Evolutionary conservation across 1,140 invertebrate genomes (phyloP).

Genomic region (Apis florea): DNA sequence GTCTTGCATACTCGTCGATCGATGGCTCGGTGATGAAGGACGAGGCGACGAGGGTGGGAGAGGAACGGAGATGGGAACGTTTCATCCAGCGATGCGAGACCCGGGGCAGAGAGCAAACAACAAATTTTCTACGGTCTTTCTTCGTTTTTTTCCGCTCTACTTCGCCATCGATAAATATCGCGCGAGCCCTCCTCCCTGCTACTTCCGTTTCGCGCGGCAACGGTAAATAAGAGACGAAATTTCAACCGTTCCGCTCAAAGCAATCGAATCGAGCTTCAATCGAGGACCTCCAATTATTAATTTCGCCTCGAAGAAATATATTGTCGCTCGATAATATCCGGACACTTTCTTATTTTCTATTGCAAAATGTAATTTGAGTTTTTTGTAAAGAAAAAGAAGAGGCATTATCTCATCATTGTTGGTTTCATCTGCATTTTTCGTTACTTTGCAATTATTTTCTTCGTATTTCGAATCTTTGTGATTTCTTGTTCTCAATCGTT

Average conservation of each 20-base stretch:
- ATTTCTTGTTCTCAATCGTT: too few species aligned
- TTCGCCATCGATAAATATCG: conserved; percentile 57
- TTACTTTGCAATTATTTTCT: too few species aligned
- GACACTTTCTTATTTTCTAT: too few species aligned
- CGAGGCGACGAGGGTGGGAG: conserved; percentile 21
- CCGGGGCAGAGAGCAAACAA: conserved; percentile 44
- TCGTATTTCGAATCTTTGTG: too few species aligned
- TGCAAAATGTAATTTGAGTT: too few species aligned
- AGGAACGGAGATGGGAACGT: conserved; percentile 35
- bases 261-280: not conserved
- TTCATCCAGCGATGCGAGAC: conserved; percentile 46
- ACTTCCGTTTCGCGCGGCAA: conserved; percentile 35
- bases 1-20: conserved; percentile 2
- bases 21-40: conserved; percentile 21
- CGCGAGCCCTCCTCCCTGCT: too few species aligned
- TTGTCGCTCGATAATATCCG: too few species aligned
- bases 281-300: not conserved
- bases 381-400: too few species aligned
- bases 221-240: conserved; percentile 21
- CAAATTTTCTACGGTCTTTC: conserved; percentile 56
- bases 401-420: too few species aligned
- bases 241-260: not conserved
- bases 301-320: not conserved
- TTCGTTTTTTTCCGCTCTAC: conserved; percentile 53
- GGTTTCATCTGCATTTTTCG: too few species aligned